A percentile compares a stretch with the other conserved stretches of the same genome.
Conservation (phyloP, 2,113 vertebrate genomes). For the Lota lota region DNA sequence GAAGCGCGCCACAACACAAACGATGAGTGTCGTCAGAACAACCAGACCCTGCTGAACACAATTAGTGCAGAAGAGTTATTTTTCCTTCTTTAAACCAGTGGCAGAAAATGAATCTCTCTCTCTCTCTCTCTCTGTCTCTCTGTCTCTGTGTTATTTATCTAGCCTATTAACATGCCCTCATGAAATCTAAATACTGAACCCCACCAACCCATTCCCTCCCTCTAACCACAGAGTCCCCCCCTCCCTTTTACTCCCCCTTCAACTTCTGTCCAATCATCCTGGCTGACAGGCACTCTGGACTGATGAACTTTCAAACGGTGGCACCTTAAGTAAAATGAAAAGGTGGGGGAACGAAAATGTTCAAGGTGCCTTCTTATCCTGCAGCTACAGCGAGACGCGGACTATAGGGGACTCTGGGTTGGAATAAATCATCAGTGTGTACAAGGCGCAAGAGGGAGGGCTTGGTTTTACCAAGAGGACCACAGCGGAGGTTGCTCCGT, state of each 20-base stretch:
- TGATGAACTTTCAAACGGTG: constrained; percentile 71
- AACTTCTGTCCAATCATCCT: constrained; percentile 22
- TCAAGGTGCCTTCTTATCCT: constrained; percentile 62
- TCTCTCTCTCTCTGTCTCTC: background rate
- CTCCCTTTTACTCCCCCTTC: constrained; percentile 17
- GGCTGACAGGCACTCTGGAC: constrained; percentile 50
- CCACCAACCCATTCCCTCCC: background rate
- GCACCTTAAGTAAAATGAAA: constrained; percentile 67
- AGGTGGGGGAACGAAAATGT: constrained; percentile 39
- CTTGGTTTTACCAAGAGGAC: no score
- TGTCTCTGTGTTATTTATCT: background rate
- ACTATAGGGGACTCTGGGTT: constrained; percentile 3
- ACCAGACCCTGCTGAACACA: no score
- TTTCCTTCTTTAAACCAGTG: background rate
- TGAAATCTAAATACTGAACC: constrained; percentile 32
- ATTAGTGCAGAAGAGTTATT: background rate
- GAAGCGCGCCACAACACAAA: constrained; percentile 4
- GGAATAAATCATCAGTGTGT: constrained; percentile 70
- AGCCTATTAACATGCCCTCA: constrained; percentile 34
- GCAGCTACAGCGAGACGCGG: constrained; percentile 37
- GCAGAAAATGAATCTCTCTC: background rate
- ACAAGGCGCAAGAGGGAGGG: constrained; percentile 11
- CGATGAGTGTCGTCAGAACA: background rate
- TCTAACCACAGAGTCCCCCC: constrained; percentile 28
- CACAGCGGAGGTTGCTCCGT: constrained; percentile 25